A percentile compares a stretch with the other conserved stretches of the same genome.
These are phyloP conservation scores for Achatina immaculata DNA, from an alignment of 1,140 invertebrate species.

Conservation along the genomic window DNA sequence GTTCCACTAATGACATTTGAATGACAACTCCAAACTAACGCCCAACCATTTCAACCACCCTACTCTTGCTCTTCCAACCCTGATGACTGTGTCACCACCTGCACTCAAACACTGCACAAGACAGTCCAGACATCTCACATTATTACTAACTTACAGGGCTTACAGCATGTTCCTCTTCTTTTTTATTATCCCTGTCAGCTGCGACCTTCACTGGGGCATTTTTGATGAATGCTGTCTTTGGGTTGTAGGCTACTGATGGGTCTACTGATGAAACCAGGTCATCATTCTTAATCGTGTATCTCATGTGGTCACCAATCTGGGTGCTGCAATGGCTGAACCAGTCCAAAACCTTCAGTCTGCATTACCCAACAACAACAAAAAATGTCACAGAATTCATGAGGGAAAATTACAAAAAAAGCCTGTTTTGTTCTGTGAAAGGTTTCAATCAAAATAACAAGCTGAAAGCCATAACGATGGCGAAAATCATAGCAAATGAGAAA, in stretches of 20 bases:
- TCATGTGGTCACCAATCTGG: constrained; percentile 87
- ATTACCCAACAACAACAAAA: constrained; percentile 42
- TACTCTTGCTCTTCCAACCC: too few species aligned
- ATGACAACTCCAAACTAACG: too few species aligned
- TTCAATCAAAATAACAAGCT: too few species aligned
- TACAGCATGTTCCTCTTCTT: constrained; percentile 12
- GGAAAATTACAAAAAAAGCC: constrained; percentile 6
- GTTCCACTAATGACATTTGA: too few species aligned
- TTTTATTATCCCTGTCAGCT: background rate
- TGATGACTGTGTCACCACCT: too few species aligned
- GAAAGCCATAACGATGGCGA: too few species aligned
- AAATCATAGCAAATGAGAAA: too few species aligned
- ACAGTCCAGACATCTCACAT: too few species aligned
- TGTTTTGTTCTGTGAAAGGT: too few species aligned
- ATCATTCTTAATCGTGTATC: constrained; percentile 76
- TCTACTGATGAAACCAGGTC: constrained; percentile 64
- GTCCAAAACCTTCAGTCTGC: constrained; percentile 82
- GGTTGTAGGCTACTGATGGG: constrained; percentile 25
- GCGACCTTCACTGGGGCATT: background rate
- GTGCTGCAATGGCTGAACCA: constrained; percentile 90
- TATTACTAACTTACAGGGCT: background rate
- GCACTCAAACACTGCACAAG: too few species aligned
- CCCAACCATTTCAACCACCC: too few species aligned
- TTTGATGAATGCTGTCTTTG: constrained; percentile 13
- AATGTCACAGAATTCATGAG: background rate